Conservation (phyloP, 2,797 vertebrate species). For the Philypnodon macrostomus region DNA sequence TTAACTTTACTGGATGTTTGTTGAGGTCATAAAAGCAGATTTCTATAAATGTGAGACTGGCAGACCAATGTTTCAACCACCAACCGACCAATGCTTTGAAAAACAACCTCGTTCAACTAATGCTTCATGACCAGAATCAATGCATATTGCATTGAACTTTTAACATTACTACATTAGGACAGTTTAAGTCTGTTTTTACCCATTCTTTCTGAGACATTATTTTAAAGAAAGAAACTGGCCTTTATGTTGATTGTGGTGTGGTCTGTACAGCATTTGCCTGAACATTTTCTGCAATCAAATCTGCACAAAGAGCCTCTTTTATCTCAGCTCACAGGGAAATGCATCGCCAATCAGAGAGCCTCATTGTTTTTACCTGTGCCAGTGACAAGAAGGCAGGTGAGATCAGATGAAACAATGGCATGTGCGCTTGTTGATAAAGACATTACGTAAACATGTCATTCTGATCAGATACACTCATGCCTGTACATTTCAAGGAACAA, state of each 20-base stretch:
- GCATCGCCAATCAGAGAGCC: constrained; percentile 29
- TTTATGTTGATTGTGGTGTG: constrained; percentile 41
- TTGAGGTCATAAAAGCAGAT: constrained; percentile 9
- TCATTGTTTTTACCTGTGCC: constrained; percentile 17
- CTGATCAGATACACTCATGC: constrained; percentile 14
- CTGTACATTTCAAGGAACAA: constrained; percentile 31
- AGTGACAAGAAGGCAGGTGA: constrained; percentile 3
- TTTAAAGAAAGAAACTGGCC: constrained; percentile 3
- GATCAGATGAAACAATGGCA: not conserved
- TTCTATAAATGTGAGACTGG: constrained; percentile 20
- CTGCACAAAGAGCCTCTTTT: constrained; percentile 30
- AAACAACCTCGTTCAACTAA: constrained; percentile 1
- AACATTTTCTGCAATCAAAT: constrained; percentile 37
- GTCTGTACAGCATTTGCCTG: constrained; percentile 20
- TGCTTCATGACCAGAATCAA: too few relatives aligned
- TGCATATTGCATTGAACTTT: too few relatives aligned
- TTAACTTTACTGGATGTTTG: constrained; percentile 26
- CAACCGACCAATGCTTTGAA: not conserved
- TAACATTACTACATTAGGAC: too few relatives aligned
- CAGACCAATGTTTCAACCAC: too few relatives aligned
- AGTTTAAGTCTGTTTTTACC: constrained; percentile 1
- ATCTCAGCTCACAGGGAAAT: constrained; percentile 29
- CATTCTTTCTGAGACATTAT: not conserved
- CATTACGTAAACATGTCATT: constrained; percentile 25
- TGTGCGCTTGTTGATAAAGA: constrained; percentile 21